Evolutionary conservation across 2,888 invertebrate species (phyloP), one percentile per base, ranked within the genome.

Genomic region (Baronia brevicornis): DNA sequence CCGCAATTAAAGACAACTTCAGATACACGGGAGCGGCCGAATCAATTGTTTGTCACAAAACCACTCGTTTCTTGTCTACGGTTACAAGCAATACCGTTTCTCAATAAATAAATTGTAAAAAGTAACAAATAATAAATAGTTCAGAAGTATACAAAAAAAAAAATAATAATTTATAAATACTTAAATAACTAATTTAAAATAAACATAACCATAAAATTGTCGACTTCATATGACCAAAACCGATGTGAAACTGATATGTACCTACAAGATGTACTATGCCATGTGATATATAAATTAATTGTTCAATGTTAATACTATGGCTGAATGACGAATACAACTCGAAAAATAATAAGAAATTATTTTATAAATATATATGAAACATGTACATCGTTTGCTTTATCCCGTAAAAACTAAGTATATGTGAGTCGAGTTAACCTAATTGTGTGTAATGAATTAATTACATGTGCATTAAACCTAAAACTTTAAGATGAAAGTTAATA

Each of bases 121-220:
- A 68, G 62, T 71, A 72, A 74, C 66, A 68, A 70, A 66, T 63
- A 70, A 70, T 72, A 78, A 78, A 77, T 75, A 78, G 66, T 52
- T 70, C 62, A 64, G 68, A 72, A 72, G 70, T 59, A 71, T 66
- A 71, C 67, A 73, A 72, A 73, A 77, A 73, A 73, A 74, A 69
- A 77, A 69, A 66, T 70, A 69, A n/a, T n/a, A n/a, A n/a, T 70
- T 67, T 74, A 71, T 78, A 75, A 79, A 79, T 79, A 80, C 75
- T 73, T 80, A 80, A 49, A 39, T n/a, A 51, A 54, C 72, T 73
- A 72, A 68, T 56, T 69, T 64, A 66, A 65, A 48, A 38, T 41
- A 50, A 53, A 56, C 48, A 46, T 48, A 48, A 46, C 46, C 46
- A 51, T 52, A 57, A 53, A 49, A 48, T 43, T 48, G 53, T n/a